These are phyloP conservation scores for Euphonia xanthogaster DNA, from an alignment of 2,797 vertebrate genomes.

Conservation along the genomic window DNA sequence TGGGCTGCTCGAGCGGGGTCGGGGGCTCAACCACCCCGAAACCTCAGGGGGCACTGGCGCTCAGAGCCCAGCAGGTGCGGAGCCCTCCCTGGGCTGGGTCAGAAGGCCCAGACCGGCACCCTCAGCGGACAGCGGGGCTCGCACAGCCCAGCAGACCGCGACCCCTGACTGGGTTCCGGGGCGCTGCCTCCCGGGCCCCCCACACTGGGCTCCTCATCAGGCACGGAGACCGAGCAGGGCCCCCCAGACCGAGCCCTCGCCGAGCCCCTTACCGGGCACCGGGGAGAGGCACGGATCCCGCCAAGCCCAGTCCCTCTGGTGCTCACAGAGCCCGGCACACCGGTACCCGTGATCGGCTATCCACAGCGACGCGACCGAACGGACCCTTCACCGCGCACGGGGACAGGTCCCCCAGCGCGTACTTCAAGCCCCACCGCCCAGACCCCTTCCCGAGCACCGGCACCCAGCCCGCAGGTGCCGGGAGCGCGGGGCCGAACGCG, in stretches of 20 bases:
- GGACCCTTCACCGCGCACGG: not conserved
- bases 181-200: not conserved
- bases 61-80: not conserved
- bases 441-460: not conserved
- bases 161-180: accelerated
- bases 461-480: not conserved
- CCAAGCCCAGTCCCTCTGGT: too few species aligned
- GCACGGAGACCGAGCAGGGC: too few species aligned
- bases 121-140: not conserved
- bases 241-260: not conserved
- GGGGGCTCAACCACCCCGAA: not conserved
- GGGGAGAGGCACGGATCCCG: not conserved
- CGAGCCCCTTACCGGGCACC: too few species aligned
- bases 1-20: not conserved
- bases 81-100: not conserved
- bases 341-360: too few species aligned
- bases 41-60: not conserved
- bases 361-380: too few species aligned
- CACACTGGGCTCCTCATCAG: not conserved
- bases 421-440: not conserved
- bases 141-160: not conserved
- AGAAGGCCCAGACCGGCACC: not conserved
- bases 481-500: not conserved
- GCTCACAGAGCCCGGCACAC: not conserved
- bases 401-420: not conserved